Evolutionary conservation across 2,888 invertebrate species (phyloP).

Genomic region (Hyles lineata): DNA sequence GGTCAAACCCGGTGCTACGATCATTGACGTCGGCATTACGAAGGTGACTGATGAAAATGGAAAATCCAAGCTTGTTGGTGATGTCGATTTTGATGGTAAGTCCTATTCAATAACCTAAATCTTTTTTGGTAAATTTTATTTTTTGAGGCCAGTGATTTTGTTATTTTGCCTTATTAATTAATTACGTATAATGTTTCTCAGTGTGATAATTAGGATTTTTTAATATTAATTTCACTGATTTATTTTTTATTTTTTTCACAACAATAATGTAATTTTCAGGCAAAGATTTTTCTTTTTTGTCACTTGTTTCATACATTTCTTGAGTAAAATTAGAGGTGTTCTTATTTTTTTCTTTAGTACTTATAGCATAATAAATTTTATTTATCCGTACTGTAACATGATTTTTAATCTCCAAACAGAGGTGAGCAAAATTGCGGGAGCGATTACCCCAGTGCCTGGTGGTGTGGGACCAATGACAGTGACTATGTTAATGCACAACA

Average conservation of each 20-base stretch:
- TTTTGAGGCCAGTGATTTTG: no score
- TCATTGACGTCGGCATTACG: constrained; percentile 96
- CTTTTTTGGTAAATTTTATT: constrained; percentile 20
- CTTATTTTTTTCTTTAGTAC: constrained; percentile 9
- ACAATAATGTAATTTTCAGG: no score
- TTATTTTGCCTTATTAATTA: no score
- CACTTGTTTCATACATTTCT: no score
- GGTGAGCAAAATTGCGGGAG: constrained; percentile 91
- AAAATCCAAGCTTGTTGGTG: constrained; percentile 91
- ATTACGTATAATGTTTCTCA: no score
- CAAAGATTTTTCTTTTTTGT: no score
- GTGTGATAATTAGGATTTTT: no score
- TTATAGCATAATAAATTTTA: neutral
- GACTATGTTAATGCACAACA: constrained; percentile 96
- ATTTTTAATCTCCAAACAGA: constrained; percentile 64
- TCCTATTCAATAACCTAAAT: neutral
- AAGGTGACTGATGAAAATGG: constrained; percentile 87
- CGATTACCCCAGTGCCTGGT: constrained; percentile 95
- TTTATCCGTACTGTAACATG: neutral
- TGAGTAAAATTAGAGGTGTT: neutral
- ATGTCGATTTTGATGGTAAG: constrained; percentile 93
- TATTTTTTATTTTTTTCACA: no score
- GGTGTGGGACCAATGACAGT: constrained; percentile 98
- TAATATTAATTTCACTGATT: no score
- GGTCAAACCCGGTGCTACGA: constrained; percentile 94